phyloP scores from a whole-genome alignment of 2,797 vertebrate genomes.

The Pristis pectinata region DNA sequence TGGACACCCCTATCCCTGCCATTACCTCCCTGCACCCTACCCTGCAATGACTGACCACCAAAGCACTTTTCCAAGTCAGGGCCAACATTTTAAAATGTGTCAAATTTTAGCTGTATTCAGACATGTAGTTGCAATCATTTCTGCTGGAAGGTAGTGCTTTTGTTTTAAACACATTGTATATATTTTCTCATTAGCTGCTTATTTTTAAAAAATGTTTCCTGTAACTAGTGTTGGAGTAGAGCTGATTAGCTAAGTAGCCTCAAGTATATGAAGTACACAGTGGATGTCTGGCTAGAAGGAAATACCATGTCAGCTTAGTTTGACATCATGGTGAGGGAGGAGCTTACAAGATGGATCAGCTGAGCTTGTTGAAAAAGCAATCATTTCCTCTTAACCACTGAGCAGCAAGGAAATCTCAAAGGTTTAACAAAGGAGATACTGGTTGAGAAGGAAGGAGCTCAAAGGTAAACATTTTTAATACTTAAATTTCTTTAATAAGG shows the following conservation, averaged over 20 bases:
- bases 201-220: background rate
- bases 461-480: background rate
- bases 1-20: background rate
- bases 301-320: background rate
- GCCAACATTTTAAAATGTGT: background rate
- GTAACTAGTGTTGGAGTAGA: background rate
- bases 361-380: background rate
- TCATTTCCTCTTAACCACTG: constrained; percentile 19
- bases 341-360: background rate
- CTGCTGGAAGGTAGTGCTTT: background rate
- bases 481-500: background rate
- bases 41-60: too few relatives aligned
- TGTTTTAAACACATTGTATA: background rate
- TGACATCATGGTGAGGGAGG: constrained; percentile 17
- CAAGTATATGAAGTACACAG: background rate
- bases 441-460: background rate
- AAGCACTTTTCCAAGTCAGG: too few relatives aligned
- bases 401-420: background rate
- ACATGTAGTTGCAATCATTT: background rate
- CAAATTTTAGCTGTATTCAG: background rate
- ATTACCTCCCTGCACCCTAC: background rate
- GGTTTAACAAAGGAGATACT: constrained; percentile 12
- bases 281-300: background rate
- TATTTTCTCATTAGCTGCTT: background rate
- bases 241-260: background rate